Evolutionary conservation across 1,140 invertebrate genomes (phyloP).

Genomic region (Eurosta solidaginis): DNA sequence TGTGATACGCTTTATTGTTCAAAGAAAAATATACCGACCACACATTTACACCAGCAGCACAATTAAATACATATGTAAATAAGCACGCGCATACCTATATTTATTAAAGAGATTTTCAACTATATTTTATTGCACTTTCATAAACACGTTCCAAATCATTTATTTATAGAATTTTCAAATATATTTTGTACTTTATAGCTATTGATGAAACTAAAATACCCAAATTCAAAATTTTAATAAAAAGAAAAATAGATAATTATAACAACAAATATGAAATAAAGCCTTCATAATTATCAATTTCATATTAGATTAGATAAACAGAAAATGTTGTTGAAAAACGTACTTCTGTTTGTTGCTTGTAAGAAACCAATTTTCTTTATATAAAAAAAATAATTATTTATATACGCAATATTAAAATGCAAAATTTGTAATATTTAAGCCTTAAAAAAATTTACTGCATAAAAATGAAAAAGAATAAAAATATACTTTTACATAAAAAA

Average conservation of each 20-base stretch:
- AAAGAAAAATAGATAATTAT: background rate
- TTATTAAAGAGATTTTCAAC: background rate
- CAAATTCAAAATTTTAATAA: background rate
- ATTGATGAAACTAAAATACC: background rate
- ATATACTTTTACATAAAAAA: background rate
- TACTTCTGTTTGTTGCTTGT: too few species aligned
- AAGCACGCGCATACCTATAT: too few species aligned
- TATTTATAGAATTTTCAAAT: background rate
- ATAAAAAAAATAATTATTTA: background rate
- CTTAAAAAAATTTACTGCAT: background rate
- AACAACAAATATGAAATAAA: background rate
- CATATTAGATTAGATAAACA: too few species aligned
- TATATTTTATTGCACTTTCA: slow-evolving; percentile 1
- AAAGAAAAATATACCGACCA: too few species aligned
- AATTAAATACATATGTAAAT: background rate
- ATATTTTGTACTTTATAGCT: background rate
- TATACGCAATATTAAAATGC: too few species aligned
- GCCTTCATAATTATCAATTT: background rate
- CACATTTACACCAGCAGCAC: background rate
- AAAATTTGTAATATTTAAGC: too few species aligned
- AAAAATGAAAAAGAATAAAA: background rate
- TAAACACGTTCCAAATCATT: background rate
- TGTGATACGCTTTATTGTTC: slow-evolving; percentile 10
- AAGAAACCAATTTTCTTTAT: too few species aligned
- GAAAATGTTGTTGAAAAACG: background rate